Evolutionary conservation across 2,888 invertebrate genomes (phyloP).

Genomic region (Microctonus brassicae): DNA sequence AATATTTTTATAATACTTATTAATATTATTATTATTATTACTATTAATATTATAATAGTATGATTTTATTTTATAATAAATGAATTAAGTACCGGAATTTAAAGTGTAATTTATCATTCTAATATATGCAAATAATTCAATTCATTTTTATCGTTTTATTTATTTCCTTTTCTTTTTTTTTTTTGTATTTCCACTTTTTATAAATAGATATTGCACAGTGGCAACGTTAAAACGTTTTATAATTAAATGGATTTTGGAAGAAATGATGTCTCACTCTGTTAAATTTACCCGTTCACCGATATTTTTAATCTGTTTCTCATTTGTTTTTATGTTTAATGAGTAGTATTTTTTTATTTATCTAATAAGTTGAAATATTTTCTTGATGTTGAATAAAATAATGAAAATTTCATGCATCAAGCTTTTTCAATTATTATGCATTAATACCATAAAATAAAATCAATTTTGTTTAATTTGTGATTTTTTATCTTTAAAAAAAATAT

Average conservation of each 20-base stretch:
- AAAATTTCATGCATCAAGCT: too few relatives aligned
- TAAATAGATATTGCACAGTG: slow-evolving; percentile 21
- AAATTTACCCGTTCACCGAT: neutral
- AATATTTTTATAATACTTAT: slow-evolving; percentile 29
- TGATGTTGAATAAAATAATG: too few relatives aligned
- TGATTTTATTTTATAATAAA: slow-evolving; percentile 24
- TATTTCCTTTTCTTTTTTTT: neutral
- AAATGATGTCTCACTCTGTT: neutral
- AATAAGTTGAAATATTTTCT: neutral
- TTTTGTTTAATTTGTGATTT: slow-evolving; percentile 29
- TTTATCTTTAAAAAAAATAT: slow-evolving; percentile 46
- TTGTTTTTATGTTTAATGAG: slow-evolving; percentile 8
- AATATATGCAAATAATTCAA: slow-evolving; percentile 28
- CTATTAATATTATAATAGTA: slow-evolving; percentile 33
- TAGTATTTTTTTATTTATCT: neutral
- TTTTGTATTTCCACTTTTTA: neutral
- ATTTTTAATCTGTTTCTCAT: neutral
- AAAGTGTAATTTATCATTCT: slow-evolving; percentile 7
- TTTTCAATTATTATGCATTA: too few relatives aligned
- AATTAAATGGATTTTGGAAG: slow-evolving; percentile 24
- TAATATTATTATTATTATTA: slow-evolving; percentile 32
- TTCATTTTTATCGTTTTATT: neutral
- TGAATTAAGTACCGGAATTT: slow-evolving; percentile 23
- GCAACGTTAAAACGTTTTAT: slow-evolving; percentile 18
- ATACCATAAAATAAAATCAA: slow-evolving; percentile 52